Conservation (phyloP, 2,113 vertebrate genomes). For the Nettapus auritus region DNA sequence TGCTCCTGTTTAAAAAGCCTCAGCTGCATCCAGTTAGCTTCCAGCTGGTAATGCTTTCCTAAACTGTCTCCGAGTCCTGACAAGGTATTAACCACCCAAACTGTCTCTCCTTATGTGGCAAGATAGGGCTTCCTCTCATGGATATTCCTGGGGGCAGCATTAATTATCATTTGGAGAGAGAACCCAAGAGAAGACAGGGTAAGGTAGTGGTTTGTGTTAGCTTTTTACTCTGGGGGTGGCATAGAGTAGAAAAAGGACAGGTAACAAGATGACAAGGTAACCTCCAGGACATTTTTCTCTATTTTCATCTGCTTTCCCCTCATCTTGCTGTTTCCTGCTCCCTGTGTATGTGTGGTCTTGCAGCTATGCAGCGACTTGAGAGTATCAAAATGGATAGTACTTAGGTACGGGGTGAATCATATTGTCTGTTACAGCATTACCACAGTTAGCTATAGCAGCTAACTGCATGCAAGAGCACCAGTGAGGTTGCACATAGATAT, state of each 20-base stretch:
- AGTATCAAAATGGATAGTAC: not conserved
- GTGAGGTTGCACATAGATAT: accelerated
- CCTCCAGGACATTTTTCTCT: not conserved
- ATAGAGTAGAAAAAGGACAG: not conserved
- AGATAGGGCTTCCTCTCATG: not conserved
- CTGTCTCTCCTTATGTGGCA: not conserved
- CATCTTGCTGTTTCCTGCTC: not conserved
- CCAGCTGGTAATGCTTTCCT: conserved; percentile 12
- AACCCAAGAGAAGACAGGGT: not conserved
- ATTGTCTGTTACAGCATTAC: accelerated
- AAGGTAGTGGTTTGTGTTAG: not conserved
- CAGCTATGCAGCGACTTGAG: not conserved
- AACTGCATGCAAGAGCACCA: not conserved
- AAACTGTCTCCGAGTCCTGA: not conserved
- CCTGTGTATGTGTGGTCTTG: not conserved
- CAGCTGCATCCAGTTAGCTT: not conserved
- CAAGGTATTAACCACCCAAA: not conserved
- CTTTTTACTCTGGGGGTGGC: not conserved
- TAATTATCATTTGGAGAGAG: not conserved
- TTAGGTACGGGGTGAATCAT: not conserved
- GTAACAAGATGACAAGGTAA: not conserved
- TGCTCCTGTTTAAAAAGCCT: not conserved
- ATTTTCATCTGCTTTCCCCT: not conserved
- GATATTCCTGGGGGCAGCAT: not conserved
- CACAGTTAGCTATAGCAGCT: not conserved